Conservation (phyloP, 2,888 invertebrate species). For the Dinocampus coccinellae region DNA sequence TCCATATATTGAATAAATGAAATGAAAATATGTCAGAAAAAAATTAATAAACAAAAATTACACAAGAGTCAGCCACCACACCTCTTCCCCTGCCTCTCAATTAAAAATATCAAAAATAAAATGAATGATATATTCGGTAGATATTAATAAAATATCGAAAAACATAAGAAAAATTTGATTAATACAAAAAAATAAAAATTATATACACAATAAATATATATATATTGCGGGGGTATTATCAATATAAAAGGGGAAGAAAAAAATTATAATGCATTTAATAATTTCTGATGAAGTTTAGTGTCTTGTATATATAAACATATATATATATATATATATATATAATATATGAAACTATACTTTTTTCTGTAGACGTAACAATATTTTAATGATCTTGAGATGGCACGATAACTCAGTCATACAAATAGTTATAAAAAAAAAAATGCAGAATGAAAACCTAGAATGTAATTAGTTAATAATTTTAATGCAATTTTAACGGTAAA, state of each 20-base stretch:
- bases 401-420: slow-evolving; percentile 49
- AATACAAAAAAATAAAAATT: slow-evolving; percentile 42
- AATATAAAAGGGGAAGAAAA: slow-evolving; percentile 38
- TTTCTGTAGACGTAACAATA: slow-evolving; percentile 60
- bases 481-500: not conserved
- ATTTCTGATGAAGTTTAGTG: slow-evolving; percentile 68
- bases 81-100: no score
- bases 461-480: slow-evolving; percentile 12
- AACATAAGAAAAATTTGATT: slow-evolving; percentile 39
- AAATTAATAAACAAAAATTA: slow-evolving; percentile 37
- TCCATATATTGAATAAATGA: slow-evolving; percentile 9
- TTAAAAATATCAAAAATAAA: slow-evolving; percentile 35
- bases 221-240: not conserved
- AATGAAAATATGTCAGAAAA: slow-evolving; percentile 28
- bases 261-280: slow-evolving; percentile 64
- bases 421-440: slow-evolving; percentile 45
- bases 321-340: no score
- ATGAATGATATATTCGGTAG: slow-evolving; percentile 41
- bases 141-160: slow-evolving; percentile 49
- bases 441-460: not conserved
- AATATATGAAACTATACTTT: slow-evolving; percentile 63
- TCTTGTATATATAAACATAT: slow-evolving; percentile 67
- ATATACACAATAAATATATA: no score
- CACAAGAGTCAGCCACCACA: slow-evolving; percentile 34
- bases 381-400: not conserved